Percentiles rank a stretch among this genome's conserved stretches.
phyloP scores from a whole-genome alignment of 1,140 invertebrate species.

The Potamilus streckersoni region DNA sequence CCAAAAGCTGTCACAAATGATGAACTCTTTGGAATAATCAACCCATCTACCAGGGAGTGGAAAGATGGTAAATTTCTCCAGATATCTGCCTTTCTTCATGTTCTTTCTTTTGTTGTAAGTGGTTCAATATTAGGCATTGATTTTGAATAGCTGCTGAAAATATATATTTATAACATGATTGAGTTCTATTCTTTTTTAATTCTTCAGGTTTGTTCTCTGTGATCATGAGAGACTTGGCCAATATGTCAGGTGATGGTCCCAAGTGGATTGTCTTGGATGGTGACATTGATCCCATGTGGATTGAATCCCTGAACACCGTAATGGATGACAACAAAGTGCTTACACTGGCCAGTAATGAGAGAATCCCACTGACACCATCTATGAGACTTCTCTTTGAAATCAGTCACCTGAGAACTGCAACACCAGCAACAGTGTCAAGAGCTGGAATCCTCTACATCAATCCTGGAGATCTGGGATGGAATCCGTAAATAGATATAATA shows the following conservation, averaged over 20 bases:
- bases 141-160: too few relatives aligned
- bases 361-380: constrained; percentile 90
- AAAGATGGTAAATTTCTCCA: constrained; percentile 82
- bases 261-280: constrained; percentile 98
- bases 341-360: constrained; percentile 95
- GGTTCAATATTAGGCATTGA: too few relatives aligned
- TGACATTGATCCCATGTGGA: constrained; percentile 99
- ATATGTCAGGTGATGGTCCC: constrained; percentile 85
- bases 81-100: too few relatives aligned
- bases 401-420: constrained; percentile 92
- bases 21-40: constrained; percentile 97
- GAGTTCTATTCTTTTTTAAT: too few relatives aligned
- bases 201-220: constrained; percentile 87
- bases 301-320: constrained; percentile 90
- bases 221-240: constrained; percentile 94
- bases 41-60: constrained; percentile 96
- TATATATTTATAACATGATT: too few relatives aligned
- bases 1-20: constrained; percentile 98
- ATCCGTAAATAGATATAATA: constrained; percentile 75
- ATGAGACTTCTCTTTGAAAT: constrained; percentile 98
- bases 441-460: constrained; percentile 80
- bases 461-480: constrained; percentile 96
- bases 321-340: constrained; percentile 81
- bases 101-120: too few relatives aligned
- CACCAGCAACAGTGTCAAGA: constrained; percentile 96